A percentile compares a stretch with the other conserved stretches of the same genome.
Conservation (phyloP, 2,797 vertebrate genomes). For the Kryptolebias ocellatus region DNA sequence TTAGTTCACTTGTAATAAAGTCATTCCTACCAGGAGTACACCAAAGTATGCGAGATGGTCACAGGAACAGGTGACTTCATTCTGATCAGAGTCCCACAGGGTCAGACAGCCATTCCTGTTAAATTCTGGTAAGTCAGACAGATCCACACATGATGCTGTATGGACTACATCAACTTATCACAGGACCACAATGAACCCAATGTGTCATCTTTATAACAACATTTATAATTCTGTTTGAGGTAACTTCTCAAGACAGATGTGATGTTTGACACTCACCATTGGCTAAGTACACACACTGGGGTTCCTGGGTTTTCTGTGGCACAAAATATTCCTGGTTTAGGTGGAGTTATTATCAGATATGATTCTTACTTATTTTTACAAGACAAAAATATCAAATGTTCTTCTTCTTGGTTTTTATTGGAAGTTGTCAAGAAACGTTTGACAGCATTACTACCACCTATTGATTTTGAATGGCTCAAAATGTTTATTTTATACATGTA, state of each 20-base stretch:
- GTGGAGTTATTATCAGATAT: no score
- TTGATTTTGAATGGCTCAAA: no score
- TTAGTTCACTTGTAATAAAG: fast-evolving
- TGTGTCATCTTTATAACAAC: no score
- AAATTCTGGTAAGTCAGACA: constrained; percentile 21
- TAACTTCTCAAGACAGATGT: not conserved
- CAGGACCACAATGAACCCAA: no score
- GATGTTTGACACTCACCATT: constrained; percentile 39
- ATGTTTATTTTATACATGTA: no score
- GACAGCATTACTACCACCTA: no score
- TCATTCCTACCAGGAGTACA: constrained; percentile 57
- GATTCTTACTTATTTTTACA: no score
- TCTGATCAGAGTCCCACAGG: not conserved
- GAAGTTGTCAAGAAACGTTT: no score
- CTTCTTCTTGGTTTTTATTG: no score
- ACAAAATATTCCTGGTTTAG: constrained; percentile 6
- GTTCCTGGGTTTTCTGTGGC: constrained; percentile 19
- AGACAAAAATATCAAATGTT: no score
- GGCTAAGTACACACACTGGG: constrained; percentile 44
- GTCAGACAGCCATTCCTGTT: constrained; percentile 32
- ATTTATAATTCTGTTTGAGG: fast-evolving
- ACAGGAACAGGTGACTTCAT: constrained; percentile 53
- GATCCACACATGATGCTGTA: no score
- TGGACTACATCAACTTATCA: no score
- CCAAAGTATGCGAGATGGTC: constrained; percentile 67